Evolutionary conservation across 1,140 invertebrate genomes (phyloP).

Genomic region (Caenorhabditis latens): DNA sequence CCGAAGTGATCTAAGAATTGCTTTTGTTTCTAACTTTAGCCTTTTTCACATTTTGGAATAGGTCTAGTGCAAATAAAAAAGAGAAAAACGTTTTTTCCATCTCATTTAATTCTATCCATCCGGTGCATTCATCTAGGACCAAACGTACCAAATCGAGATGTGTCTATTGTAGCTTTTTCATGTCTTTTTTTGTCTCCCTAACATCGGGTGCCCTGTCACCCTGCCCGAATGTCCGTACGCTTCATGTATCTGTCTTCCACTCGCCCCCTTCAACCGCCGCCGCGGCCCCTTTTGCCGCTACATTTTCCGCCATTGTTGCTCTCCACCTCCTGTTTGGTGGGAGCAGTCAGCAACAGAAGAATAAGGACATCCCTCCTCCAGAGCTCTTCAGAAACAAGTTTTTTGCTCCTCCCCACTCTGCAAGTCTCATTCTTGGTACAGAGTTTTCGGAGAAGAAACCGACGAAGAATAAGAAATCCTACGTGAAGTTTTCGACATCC

Average conservation of each 20-base stretch:
- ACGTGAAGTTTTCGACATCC: not conserved
- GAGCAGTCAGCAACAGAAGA: not conserved
- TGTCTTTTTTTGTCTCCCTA: not conserved
- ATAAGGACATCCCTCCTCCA: constrained; percentile 16
- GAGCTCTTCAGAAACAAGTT: constrained; percentile 39
- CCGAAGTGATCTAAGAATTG: not conserved
- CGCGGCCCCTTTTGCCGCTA: not conserved
- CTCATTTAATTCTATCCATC: not conserved
- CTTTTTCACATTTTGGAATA: not conserved
- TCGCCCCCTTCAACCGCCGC: not conserved
- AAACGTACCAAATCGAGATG: constrained; percentile 23
- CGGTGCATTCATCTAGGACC: constrained; percentile 7
- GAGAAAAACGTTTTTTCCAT: not conserved
- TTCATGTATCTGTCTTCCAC: constrained; percentile 45
- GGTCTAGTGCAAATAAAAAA: too few species aligned
- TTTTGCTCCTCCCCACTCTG: not conserved
- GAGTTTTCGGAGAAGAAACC: not conserved
- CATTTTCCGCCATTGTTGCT: constrained; percentile 23
- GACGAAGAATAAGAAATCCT: not conserved
- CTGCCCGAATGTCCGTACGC: constrained; percentile 1
- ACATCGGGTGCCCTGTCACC: not conserved
- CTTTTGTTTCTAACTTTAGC: not conserved
- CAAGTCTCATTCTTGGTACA: not conserved
- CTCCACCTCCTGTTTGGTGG: constrained; percentile 19
- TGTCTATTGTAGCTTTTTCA: constrained; percentile 5